Percentiles rank a stretch among this genome's conserved stretches.
These are phyloP conservation scores for Pseudochirops cupreus DNA, from an alignment of 2,797 vertebrate genomes.

Conservation along the genomic window DNA sequence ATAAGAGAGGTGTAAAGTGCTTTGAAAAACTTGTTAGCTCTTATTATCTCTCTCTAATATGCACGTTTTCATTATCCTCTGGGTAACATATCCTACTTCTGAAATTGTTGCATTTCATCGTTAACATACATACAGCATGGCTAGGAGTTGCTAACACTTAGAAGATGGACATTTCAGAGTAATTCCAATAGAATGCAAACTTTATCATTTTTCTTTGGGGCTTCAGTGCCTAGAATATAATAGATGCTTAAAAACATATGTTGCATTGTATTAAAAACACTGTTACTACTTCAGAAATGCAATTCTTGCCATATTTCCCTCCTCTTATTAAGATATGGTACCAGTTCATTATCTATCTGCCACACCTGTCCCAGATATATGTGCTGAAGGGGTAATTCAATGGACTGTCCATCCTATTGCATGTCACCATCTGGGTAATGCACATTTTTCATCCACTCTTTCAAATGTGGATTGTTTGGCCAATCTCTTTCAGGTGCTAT, in stretches of 20 bases:
- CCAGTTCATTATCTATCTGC: background rate
- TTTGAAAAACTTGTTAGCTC: background rate
- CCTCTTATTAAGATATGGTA: background rate
- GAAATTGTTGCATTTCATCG: background rate
- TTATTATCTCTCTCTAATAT: background rate
- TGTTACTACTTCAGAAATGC: background rate
- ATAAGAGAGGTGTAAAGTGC: background rate
- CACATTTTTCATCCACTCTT: background rate
- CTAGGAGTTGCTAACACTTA: background rate
- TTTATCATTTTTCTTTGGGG: background rate
- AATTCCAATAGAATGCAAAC: background rate
- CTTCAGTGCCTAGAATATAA: background rate
- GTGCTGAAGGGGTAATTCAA: background rate
- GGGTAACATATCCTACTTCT: background rate
- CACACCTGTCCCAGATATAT: background rate
- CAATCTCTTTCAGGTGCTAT: background rate
- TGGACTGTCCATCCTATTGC: background rate
- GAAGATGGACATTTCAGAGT: background rate
- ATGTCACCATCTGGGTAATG: background rate
- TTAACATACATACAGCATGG: background rate
- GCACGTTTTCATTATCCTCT: background rate
- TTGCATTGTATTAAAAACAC: background rate
- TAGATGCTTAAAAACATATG: background rate
- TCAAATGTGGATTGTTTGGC: background rate
- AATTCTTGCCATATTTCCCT: background rate